Evolutionary conservation across 30 jellyfish, hydroid and myxozoan species (phyloP), one percentile per base, ranked within the genome.

Genomic region (Mastigias papua): DNA sequence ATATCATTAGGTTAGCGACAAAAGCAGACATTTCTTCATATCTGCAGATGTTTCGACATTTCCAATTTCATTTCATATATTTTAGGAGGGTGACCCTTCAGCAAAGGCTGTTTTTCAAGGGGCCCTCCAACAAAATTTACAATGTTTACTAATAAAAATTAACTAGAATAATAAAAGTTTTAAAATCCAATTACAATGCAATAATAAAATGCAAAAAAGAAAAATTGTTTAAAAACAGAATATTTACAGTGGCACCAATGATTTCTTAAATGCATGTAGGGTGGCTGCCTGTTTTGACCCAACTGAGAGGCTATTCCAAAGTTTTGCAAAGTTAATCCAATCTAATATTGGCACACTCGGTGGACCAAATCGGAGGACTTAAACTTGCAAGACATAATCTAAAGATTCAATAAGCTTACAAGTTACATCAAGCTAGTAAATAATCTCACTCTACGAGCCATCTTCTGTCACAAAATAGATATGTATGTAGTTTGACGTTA

Each of bases 221-320:
- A 37, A 37, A 37, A 6, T 3, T 3, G 11, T 11, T 3, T 37
- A 3, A 37, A 37, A 11, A 37, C 54, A 37, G 10, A 37, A 37
- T 37, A 37, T 37, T 37, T 37, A 37, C 54, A 37, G 54, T 37
- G 54, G 54, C 11, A 37, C 10, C 54, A 37, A 37, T 37, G 54
- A 37, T 11, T 37, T 37, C 11, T 37, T 37, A 37, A 37, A 37
- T 37, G 54, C 54, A 37, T 37, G 69, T 19, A 57, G 69, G 26
- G 17, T 57, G 69, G 69, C 69, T 57, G 69, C 23, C 69, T 57
- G 69, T 57, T 57, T 57, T 57, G 69, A 57, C 69, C 69, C 69
- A 57, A 57, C 69, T 57, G 69, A 57, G 30, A 57, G 69, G 69
- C 69, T 57, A 57, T 57, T 57, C 69, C 69, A 23, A 57, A 57